These are phyloP conservation scores for Marmota flaviventris DNA, from an alignment of 2,113 vertebrate genomes.

Conservation along the genomic window DNA sequence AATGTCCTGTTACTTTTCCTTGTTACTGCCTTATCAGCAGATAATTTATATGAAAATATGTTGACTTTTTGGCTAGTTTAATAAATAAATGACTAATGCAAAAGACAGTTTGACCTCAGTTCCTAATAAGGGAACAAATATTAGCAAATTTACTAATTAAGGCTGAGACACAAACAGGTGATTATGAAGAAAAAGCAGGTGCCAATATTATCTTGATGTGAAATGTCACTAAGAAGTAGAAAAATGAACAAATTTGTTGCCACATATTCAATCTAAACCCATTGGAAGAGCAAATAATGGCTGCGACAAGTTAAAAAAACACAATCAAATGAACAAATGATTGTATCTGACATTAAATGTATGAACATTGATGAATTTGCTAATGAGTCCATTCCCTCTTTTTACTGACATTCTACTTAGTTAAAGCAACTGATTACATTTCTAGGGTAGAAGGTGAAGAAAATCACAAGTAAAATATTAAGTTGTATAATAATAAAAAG, in stretches of 20 bases:
- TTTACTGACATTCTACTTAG: slow-evolving; percentile 32
- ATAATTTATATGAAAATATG: slow-evolving; percentile 15
- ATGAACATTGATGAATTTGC: slow-evolving; percentile 26
- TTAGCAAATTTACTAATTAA: slow-evolving; percentile 71
- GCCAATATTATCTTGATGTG: slow-evolving; percentile 6
- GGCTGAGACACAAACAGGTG: slow-evolving; percentile 26
- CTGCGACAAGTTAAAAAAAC: not conserved
- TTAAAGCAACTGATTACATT: slow-evolving; percentile 25
- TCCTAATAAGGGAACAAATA: slow-evolving; percentile 55
- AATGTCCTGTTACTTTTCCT: not conserved
- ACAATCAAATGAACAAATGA: not conserved
- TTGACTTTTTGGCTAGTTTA: slow-evolving; percentile 54
- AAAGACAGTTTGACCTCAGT: slow-evolving; percentile 36
- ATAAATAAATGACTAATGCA: slow-evolving; percentile 38
- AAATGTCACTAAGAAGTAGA: slow-evolving; percentile 50
- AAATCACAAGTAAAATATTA: slow-evolving; percentile 32
- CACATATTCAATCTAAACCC: slow-evolving; percentile 4
- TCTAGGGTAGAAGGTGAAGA: not conserved
- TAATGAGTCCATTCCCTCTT: not conserved
- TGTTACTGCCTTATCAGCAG: not conserved
- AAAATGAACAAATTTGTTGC: slow-evolving; percentile 38
- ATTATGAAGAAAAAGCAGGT: slow-evolving; percentile 58
- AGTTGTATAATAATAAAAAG: slow-evolving; percentile 17
- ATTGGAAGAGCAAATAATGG: not conserved
- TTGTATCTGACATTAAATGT: not conserved